Base-by-base conservation (phyloP, 2,888 invertebrate genomes). In the Horisme vitalbata region DNA sequence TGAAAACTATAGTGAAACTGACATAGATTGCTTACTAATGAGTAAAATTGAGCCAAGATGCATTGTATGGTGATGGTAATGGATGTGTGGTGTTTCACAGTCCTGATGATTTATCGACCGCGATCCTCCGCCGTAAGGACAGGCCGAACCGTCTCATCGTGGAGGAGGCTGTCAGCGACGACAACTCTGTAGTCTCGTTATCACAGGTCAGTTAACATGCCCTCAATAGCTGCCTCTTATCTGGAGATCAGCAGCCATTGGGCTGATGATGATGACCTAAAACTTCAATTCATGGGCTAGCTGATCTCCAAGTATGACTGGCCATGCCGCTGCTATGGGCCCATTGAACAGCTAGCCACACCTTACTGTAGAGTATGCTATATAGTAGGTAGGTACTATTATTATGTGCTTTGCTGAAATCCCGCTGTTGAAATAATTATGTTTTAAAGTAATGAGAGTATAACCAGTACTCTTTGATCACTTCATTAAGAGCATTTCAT, bases 91-190 rank as follows among this genome's bases (percentile, higher is more conserved):
- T 69, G 61, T 70, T 71, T 59, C 85, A 52, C 79, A 93, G 93
- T 75, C 91, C 92, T 62, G 97, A 98, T 80, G 97, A 97, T 92
- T 92, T 99, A 89, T 97, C 99, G 53, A 99, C 99, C 70, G 99
- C 99, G 67, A 99, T 99, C 88, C 92, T 99, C 73, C 96, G 97
- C 72, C 97, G 96, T 77, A 99, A 99, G 91, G 97, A 97, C 83
- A 96, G 97, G 80, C 99, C 99, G 59, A 99, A 99, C 89, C 95
- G 99, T 74, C 93, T 99, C 59, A 93, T 99, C 71, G 99, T 99
- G 11, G 99, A 99, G 78, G 99, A 99, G 85, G 97, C 99, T 20
- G 94, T 96, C 66, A 99, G 97, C 83, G 99, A 99, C 93, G 99
- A 99, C 85, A 99, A 99, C 83, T 99, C 99, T 0, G 99, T 99